A percentile compares a stretch with the other conserved stretches of the same genome.
phyloP scores from a whole-genome alignment of 2,113 vertebrate genomes.

The Thunnus thynnus region DNA sequence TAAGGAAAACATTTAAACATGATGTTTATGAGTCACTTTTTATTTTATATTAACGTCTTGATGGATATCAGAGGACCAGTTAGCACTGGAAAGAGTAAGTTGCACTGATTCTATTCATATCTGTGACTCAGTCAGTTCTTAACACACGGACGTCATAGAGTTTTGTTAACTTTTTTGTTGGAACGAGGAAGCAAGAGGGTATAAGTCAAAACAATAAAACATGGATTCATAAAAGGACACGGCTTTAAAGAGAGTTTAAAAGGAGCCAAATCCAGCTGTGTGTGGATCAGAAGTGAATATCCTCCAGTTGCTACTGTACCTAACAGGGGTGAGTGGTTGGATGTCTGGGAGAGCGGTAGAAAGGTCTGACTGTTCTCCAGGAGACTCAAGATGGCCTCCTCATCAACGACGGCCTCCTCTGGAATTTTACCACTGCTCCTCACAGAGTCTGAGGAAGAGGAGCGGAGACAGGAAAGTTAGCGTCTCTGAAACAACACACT shows the following conservation, averaged over 20 bases:
- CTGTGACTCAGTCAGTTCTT: no score
- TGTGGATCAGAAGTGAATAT: neutral
- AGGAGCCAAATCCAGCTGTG: neutral
- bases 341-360: conserved; percentile 89
- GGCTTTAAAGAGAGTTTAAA: neutral
- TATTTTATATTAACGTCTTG: no score
- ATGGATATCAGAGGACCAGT: no score
- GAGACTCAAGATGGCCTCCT: conserved; percentile 96
- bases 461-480: neutral
- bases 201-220: no score
- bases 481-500: neutral
- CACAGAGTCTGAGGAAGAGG: conserved; percentile 73
- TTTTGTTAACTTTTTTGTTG: no score
- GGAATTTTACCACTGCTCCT: conserved; percentile 74
- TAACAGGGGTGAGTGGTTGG: conserved; percentile 88
- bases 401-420: conserved; percentile 93
- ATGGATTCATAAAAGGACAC: no score
- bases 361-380: conserved; percentile 96
- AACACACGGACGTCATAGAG: no score
- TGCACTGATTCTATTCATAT: no score
- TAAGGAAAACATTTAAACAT: no score
- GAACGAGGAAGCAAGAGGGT: no score
- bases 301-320: conserved; percentile 72
- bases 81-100: no score
- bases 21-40: no score